Base-by-base conservation (phyloP, 2,888 invertebrate species). In the Lycia hirtaria region DNA sequence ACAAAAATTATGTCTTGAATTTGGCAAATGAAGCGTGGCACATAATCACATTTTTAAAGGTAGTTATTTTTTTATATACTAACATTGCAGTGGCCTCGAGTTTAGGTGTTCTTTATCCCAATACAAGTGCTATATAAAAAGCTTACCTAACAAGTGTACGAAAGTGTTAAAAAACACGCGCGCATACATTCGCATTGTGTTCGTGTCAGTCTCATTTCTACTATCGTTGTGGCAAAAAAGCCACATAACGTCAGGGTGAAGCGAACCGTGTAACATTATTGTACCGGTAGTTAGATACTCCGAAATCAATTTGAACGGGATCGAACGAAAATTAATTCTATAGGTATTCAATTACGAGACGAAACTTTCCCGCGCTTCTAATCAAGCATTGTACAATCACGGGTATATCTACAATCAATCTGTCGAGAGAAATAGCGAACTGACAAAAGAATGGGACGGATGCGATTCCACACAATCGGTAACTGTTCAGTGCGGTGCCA, bases 301-400 rank as follows among this genome's bases (percentile, higher is more conserved):
- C 73, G 69, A 76, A 84, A 83, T 81, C 81, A 75, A 80, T 83
- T 81, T 78, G 70, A 86, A 87, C 83, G 82, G 78, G 77, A 85
- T 85, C 73, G 78, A 81, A 80, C 72, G 73, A 83, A 85, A 86
- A 87, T 86, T 80, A 80, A 88, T 88, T 85, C 81, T 78, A 79
- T 80, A 85, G 79, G 80, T 80, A 85, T 88, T 88, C 85, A 88
- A 91, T 90, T 86, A 83, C 73, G 77, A 83, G 81, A 80, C 71
- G 77, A 75, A 80, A 80, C 78, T 82, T 88, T 87, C 84, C 84
- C 82, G 84, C 76, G 81, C 79, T 83, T 81, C 75, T 84, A 83
- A 87, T 87, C 83, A 82, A 74, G 77, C 77, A 84, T 85, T 87
- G 86, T 86, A 76, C 75, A 78, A 75, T 71, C 78, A 72, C 72